phyloP scores from a whole-genome alignment of 2,888 invertebrate species.

The Parthenolecanium corni region DNA sequence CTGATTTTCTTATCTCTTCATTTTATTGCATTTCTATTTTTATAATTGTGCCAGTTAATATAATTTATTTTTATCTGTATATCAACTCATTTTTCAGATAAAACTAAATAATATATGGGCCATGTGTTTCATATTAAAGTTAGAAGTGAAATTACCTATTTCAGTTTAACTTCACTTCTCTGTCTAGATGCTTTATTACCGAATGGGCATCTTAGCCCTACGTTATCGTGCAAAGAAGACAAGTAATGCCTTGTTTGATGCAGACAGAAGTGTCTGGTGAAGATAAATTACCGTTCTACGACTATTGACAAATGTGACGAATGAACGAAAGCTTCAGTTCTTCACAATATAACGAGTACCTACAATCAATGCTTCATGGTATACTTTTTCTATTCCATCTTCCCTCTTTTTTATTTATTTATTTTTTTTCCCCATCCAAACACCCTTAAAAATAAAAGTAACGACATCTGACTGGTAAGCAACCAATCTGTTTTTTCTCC shows the following conservation, averaged over 20 bases:
- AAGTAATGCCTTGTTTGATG: slow-evolving; percentile 2
- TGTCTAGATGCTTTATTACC: too few species aligned
- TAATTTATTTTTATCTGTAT: too few species aligned
- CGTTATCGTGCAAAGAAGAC: not conserved
- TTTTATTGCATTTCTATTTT: too few species aligned
- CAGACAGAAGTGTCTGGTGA: slow-evolving; percentile 4
- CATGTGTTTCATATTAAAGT: too few species aligned
- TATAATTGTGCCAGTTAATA: too few species aligned
- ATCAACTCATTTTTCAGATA: too few species aligned
- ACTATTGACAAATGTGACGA: slow-evolving; percentile 17
- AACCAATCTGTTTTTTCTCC: slow-evolving; percentile 6
- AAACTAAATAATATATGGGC: too few species aligned
- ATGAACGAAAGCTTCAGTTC: slow-evolving; percentile 9
- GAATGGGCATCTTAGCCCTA: too few species aligned
- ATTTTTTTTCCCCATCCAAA: not conserved
- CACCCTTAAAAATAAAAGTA: not conserved
- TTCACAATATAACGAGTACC: slow-evolving; percentile 10
- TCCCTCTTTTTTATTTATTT: not conserved
- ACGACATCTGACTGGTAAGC: slow-evolving; percentile 4
- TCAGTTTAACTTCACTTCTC: too few species aligned
- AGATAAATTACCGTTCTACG: slow-evolving; percentile 18
- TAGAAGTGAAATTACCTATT: too few species aligned
- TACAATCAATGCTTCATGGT: slow-evolving; percentile 4
- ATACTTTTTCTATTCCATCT: not conserved
- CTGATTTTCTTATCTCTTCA: too few species aligned